These are phyloP conservation scores for Listrodromus nycthemerus DNA, from an alignment of 2,888 invertebrate genomes.

Conservation along the genomic window DNA sequence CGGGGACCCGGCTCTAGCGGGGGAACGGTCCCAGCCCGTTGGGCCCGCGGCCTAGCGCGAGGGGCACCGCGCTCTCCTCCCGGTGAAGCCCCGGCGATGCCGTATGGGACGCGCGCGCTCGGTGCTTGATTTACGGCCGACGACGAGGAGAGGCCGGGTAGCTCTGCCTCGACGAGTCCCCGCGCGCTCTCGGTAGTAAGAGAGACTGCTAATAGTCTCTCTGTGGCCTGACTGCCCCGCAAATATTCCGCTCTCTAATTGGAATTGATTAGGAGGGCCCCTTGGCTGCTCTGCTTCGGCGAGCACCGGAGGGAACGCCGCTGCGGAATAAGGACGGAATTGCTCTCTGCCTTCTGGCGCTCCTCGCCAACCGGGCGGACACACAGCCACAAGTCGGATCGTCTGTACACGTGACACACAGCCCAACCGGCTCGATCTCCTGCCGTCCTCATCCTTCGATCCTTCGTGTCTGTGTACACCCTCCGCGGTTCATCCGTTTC, in stretches of 20 bases:
- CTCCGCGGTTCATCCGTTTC: conserved; percentile 52
- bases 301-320: conserved; percentile 61
- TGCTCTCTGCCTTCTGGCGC: conserved; percentile 69
- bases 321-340: conserved; percentile 81
- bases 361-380: conserved; percentile 36
- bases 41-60: conserved; percentile 31
- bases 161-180: conserved; percentile 70
- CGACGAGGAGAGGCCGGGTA: conserved; percentile 66
- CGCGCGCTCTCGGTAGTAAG: conserved; percentile 77
- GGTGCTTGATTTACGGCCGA: conserved; percentile 83
- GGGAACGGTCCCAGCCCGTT: conserved; percentile 49
- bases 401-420: conserved; percentile 1
- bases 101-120: conserved; percentile 65
- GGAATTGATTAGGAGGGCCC: conserved; percentile 83
- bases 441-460: conserved; percentile 45
- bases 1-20: not conserved
- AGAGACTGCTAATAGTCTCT: conserved; percentile 83
- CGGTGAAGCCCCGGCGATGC: conserved; percentile 56
- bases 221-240: conserved; percentile 78
- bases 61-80: conserved; percentile 37
- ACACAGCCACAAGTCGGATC: not conserved
- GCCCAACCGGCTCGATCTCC: conserved; percentile 15
- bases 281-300: conserved; percentile 56
- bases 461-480: conserved; percentile 34
- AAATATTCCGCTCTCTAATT: conserved; percentile 84